Evolutionary conservation across 2,888 invertebrate genomes (phyloP).

Genomic region (Himalopsyche japonica): DNA sequence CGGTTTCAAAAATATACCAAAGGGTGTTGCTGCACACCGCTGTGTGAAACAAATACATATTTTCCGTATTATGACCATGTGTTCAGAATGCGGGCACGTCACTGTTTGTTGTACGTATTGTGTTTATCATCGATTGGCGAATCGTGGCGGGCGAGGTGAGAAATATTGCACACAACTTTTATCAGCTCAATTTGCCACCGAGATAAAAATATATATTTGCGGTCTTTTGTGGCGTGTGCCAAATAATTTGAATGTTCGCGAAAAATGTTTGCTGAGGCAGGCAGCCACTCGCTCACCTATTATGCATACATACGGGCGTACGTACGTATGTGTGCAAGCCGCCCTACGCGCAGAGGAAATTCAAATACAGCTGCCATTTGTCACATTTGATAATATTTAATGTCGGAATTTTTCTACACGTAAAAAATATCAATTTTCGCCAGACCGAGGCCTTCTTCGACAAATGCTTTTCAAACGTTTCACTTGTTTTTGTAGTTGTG

Average conservation of each 20-base stretch:
- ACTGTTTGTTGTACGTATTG: neutral
- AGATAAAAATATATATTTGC: neutral
- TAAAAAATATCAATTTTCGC: neutral
- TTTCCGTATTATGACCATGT: no score
- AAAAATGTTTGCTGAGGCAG: neutral
- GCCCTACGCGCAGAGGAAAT: neutral
- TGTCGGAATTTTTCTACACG: neutral
- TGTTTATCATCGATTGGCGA: neutral
- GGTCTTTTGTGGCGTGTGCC: neutral
- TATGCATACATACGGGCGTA: neutral
- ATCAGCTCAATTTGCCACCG: neutral
- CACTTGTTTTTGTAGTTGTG: no score
- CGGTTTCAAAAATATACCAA: no score
- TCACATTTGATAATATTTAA: conserved; percentile 1
- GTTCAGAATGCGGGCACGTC: no score
- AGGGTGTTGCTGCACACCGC: no score
- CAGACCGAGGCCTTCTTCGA: neutral
- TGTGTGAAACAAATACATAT: no score
- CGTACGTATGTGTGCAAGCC: neutral
- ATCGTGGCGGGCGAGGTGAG: neutral
- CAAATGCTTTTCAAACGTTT: neutral
- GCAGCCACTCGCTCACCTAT: neutral
- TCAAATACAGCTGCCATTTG: conserved; percentile 1
- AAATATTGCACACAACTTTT: neutral
- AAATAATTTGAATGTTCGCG: neutral